Conservation (phyloP, 2,113 vertebrate species). For the Hyaena hyaena region DNA sequence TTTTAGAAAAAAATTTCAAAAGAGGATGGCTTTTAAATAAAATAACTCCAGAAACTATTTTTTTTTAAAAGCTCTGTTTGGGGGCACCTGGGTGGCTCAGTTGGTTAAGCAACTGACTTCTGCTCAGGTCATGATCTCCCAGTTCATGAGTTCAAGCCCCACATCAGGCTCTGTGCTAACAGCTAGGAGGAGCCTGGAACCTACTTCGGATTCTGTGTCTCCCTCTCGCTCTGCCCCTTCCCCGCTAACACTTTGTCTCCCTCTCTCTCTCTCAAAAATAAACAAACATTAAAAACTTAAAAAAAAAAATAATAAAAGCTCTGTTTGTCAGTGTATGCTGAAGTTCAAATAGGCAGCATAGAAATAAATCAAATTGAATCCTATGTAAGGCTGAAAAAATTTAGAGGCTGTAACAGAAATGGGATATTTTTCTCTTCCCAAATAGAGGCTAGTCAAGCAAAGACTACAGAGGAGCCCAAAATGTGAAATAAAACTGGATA, state of each 20-base stretch:
- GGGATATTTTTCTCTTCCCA: neutral
- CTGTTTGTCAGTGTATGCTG: neutral
- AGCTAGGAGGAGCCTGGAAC: no score
- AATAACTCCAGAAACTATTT: neutral
- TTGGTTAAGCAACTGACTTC: no score
- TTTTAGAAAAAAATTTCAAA: neutral
- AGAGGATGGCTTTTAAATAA: constrained; percentile 13
- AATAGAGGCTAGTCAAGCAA: neutral
- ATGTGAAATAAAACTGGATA: neutral
- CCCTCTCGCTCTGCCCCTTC: no score
- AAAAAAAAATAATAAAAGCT: neutral
- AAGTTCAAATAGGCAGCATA: neutral
- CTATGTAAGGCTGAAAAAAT: neutral
- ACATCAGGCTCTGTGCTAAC: no score
- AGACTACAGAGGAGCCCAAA: neutral
- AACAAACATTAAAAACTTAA: no score
- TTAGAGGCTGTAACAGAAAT: neutral
- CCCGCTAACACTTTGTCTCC: no score
- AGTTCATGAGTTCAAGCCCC: no score
- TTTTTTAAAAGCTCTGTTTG: neutral
- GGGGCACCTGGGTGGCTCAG: no score
- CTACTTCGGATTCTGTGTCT: no score
- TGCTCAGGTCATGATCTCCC: no score
- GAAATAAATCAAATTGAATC: neutral
- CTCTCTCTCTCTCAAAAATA: no score